Evolutionary conservation across 2,888 invertebrate species (phyloP).

Genomic region (Drosophila rellima): DNA sequence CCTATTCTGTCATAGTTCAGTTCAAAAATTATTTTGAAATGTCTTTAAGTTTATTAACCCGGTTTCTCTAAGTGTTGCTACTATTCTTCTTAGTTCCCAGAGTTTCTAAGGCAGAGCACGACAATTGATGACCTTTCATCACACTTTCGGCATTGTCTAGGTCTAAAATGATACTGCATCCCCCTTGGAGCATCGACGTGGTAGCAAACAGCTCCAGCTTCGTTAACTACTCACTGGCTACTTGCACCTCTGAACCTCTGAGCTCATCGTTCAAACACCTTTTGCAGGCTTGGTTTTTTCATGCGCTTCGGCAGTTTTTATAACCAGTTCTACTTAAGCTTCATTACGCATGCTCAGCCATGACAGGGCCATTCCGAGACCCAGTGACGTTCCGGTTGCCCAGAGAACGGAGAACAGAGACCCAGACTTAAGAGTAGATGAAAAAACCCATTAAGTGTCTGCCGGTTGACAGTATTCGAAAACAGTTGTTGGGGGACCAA

Average conservation of each 20-base stretch:
- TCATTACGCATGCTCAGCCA: conserved; percentile 79
- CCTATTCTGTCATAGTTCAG: too few relatives aligned
- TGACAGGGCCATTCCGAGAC: conserved; percentile 65
- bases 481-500: conserved; percentile 64
- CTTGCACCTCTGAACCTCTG: conserved; percentile 19
- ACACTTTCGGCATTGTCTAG: conserved; percentile 22
- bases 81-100: neutral
- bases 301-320: conserved; percentile 49
- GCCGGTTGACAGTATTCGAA: conserved; percentile 75
- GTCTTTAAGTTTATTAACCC: neutral
- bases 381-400: conserved; percentile 46
- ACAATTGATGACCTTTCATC: conserved; percentile 10
- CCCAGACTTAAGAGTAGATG: conserved; percentile 42
- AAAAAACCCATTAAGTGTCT: conserved; percentile 78
- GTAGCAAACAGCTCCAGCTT: conserved; percentile 33
- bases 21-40: too few relatives aligned
- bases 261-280: conserved; percentile 34
- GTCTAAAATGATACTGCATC: conserved; percentile 3
- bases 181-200: conserved; percentile 10
- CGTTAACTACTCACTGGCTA: conserved; percentile 34
- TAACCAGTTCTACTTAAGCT: conserved; percentile 80
- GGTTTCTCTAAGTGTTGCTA: neutral
- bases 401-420: neutral
- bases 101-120: neutral
- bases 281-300: conserved; percentile 17